Conservation (phyloP, 2,888 invertebrate genomes). For the Drosophila antonietae region DNA sequence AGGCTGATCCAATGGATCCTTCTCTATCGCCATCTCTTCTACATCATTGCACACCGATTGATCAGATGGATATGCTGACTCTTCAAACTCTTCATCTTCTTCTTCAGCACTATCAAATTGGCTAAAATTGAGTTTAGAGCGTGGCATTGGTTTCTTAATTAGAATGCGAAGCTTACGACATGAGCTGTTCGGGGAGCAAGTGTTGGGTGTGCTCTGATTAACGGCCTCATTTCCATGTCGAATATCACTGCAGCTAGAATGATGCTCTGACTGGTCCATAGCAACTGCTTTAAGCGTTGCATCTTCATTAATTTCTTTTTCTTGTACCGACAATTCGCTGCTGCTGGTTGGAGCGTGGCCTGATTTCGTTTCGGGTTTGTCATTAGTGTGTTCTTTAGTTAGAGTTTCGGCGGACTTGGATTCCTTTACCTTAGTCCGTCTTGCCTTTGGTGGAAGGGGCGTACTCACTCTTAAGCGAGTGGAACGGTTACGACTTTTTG, state of each 20-base stretch:
- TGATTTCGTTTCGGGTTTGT: background rate
- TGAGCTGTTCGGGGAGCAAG: constrained; percentile 5
- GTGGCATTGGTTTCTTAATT: constrained; percentile 10
- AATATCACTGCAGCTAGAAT: background rate
- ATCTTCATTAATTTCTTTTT: background rate
- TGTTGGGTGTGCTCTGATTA: background rate
- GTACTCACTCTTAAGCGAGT: constrained; percentile 7
- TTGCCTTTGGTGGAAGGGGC: background rate
- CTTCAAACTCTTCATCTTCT: background rate
- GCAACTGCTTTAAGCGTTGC: too few species aligned
- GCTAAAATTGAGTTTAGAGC: background rate
- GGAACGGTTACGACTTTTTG: background rate
- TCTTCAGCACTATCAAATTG: background rate
- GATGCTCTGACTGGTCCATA: background rate
- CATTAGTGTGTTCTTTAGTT: background rate
- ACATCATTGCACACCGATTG: background rate
- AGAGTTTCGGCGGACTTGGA: background rate
- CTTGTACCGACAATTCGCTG: background rate
- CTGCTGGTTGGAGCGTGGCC: background rate
- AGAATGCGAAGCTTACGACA: constrained; percentile 20
- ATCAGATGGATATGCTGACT: background rate
- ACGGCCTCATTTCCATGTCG: background rate
- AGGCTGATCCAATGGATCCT: background rate
- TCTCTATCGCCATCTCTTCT: background rate
- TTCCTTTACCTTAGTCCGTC: background rate